A percentile compares a stretch with the other conserved stretches of the same genome.
Conservation (phyloP, 2,113 vertebrate species). For the Ciconia maguari region DNA sequence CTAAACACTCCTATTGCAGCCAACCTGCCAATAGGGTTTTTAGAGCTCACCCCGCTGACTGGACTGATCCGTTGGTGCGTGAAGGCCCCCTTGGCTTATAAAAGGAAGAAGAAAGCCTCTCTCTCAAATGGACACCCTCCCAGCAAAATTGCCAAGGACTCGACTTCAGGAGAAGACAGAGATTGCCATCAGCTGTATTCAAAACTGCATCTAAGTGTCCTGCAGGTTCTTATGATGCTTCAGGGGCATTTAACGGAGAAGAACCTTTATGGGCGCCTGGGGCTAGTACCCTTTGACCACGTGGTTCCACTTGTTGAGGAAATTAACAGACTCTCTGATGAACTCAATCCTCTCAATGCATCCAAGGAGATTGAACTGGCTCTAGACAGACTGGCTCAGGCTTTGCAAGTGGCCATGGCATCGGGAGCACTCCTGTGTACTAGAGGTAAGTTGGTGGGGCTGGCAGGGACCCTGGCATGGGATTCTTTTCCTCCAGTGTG, state of each 20-base stretch:
- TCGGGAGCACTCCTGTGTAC: conserved; percentile 92
- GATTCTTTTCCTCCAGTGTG: background rate
- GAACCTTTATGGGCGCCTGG: conserved; percentile 90
- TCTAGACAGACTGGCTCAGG: conserved; percentile 92
- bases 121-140: conserved; percentile 72
- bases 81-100: conserved; percentile 89
- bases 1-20: conserved; percentile 89
- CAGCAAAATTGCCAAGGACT: conserved; percentile 66
- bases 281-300: conserved; percentile 88
- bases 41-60: conserved; percentile 89
- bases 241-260: conserved; percentile 91
- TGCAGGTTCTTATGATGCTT: conserved; percentile 90
- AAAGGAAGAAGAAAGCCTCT: conserved; percentile 76
- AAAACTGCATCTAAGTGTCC: conserved; percentile 91
- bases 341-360: conserved; percentile 81
- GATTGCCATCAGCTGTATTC: conserved; percentile 84
- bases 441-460: conserved; percentile 73
- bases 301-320: conserved; percentile 89
- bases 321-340: conserved; percentile 82
- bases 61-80: conserved; percentile 94
- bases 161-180: background rate
- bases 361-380: conserved; percentile 87
- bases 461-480: background rate
- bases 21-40: conserved; percentile 86
- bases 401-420: conserved; percentile 93